Evolutionary conservation across 2,888 invertebrate species (phyloP).

Genomic region (Dynastes grantii): DNA sequence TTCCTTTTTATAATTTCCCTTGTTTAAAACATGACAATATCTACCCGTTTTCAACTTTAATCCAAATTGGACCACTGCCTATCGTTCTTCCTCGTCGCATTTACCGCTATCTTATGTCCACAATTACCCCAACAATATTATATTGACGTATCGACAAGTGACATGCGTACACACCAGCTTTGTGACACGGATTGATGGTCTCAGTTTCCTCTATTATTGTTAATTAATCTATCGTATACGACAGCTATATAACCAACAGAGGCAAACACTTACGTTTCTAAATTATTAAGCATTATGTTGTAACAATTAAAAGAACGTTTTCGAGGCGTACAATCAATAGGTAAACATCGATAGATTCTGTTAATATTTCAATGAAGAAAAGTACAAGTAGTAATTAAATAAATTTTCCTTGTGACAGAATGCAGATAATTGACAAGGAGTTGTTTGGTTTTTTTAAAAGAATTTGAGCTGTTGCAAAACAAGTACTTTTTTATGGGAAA

Average conservation of each 20-base stretch:
- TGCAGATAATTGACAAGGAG: too few relatives aligned
- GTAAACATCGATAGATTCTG: too few relatives aligned
- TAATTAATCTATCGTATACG: slow-evolving; percentile 15
- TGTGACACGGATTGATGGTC: slow-evolving; percentile 23
- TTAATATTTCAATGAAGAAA: too few relatives aligned
- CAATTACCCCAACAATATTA: slow-evolving; percentile 3
- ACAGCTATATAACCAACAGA: not conserved
- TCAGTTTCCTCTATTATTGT: not conserved
- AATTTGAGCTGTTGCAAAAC: too few relatives aligned
- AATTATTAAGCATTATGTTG: slow-evolving; percentile 10
- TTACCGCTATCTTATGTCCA: not conserved
- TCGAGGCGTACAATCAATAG: too few relatives aligned
- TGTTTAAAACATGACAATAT: too few relatives aligned
- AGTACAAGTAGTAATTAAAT: too few relatives aligned
- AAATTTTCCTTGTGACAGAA: too few relatives aligned
- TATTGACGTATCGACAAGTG: slow-evolving; percentile 16
- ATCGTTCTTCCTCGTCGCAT: not conserved
- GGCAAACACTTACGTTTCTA: slow-evolving; percentile 10
- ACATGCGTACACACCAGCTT: not conserved
- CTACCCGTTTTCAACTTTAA: not conserved
- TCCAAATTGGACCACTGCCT: not conserved
- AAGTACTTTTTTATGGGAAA: too few relatives aligned
- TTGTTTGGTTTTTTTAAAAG: too few relatives aligned
- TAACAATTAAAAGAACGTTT: not conserved
- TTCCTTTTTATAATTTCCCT: too few relatives aligned